Evolutionary conservation across 2,797 vertebrate genomes (phyloP), one percentile per base, ranked within the genome.

Genomic region (Chaetodon trifasciatus): DNA sequence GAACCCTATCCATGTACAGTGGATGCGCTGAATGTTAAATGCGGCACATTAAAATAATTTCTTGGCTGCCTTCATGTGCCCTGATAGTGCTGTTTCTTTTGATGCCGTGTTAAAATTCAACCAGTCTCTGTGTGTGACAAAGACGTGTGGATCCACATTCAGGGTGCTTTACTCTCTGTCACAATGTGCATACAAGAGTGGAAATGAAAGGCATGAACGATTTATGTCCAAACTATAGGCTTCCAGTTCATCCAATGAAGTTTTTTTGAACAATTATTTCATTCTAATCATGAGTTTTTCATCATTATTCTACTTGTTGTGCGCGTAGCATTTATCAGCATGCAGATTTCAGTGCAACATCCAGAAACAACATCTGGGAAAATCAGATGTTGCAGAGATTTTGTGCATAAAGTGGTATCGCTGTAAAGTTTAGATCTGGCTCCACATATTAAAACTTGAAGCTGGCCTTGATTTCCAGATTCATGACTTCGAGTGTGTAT

Each of bases 401-500:
- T 32, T 6, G 8, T 52, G 55, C 37, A 68, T 67, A 40, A 32
- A 32, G 28, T 32, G 28, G 28, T 4, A 3, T 32, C 28, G 28
- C 28, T 32, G 28, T 32, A 32, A 52, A 15, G 23, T 63, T 79
- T 68, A 47, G 5, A 61, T 32, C 70, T 63, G 23, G 44, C 39
- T 60, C 67, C 60, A 70, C 37, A 58, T 64, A 65, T 62, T 39
- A 57, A 81, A 84, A 50, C 8, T 46, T 23, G 37, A 74, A 81
- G 24, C 72, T 79, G 62, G 63, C 69, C 37, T 79, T 40, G 3
- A 81, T 85, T 76, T 85, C 52, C 70, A 88, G 86, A 72, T 84
- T 85, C 60, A 70, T 69, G 60, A 78, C 65, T 69, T 70, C 56
- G 37, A 40, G 40, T 44, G 72, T 74, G 66, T 61, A 57, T 82